These are phyloP conservation scores for Epirrita christyi DNA, from an alignment of 2,888 invertebrate genomes.

Conservation along the genomic window DNA sequence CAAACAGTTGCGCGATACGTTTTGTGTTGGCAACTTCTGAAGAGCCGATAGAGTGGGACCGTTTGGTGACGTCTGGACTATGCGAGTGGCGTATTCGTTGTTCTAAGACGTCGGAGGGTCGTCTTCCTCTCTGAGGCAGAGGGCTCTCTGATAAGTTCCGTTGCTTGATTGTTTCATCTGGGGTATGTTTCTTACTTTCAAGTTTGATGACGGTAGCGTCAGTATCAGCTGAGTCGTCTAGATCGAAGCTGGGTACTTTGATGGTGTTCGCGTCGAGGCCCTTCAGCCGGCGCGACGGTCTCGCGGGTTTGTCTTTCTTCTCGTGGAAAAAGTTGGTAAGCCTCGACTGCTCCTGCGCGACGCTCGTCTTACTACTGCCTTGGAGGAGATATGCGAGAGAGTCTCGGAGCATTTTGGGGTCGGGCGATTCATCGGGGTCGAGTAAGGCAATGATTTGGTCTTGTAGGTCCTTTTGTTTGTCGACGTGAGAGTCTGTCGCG, in stretches of 20 bases:
- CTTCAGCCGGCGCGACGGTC: conserved; percentile 62
- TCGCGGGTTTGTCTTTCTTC: conserved; percentile 49
- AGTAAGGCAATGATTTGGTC: conserved; percentile 70
- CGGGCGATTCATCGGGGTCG: conserved; percentile 69
- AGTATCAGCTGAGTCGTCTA: conserved; percentile 65
- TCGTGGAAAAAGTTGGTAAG: conserved; percentile 59
- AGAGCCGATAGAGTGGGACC: conserved; percentile 65
- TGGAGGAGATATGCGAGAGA: conserved; percentile 65
- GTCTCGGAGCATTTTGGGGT: conserved; percentile 58
- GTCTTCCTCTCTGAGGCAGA: conserved; percentile 47
- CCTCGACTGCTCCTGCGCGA: conserved; percentile 48
- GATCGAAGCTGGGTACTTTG: conserved; percentile 50
- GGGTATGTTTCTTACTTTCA: conserved; percentile 40
- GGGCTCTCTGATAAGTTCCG: conserved; percentile 34
- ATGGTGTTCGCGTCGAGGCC: conserved; percentile 61
- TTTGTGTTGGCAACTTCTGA: conserved; percentile 59
- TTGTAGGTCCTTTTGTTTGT: conserved; percentile 67
- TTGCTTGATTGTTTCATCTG: conserved; percentile 13
- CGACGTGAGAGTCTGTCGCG: conserved; percentile 43
- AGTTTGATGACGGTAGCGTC: conserved; percentile 58
- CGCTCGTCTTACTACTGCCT: conserved; percentile 55
- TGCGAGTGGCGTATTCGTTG: conserved; percentile 51
- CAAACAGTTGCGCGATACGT: conserved; percentile 68
- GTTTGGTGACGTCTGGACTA: conserved; percentile 56
- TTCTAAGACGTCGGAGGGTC: conserved; percentile 55